phyloP scores from a whole-genome alignment of 92 coral and sea anemone genomes.

The Phymanthus crucifer region DNA sequence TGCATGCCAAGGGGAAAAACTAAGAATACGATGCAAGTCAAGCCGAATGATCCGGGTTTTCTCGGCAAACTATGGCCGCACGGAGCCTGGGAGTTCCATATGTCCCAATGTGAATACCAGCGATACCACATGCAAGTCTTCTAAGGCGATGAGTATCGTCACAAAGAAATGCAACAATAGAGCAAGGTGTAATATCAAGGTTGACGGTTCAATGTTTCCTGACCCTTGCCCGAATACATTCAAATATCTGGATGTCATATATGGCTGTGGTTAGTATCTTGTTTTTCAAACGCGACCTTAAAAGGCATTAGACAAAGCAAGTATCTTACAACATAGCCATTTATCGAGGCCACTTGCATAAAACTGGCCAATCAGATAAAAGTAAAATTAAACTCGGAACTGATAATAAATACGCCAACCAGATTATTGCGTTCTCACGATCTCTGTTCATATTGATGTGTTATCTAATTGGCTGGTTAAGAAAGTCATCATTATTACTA shows the following conservation, averaged over 20 bases:
- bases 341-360: too few species aligned
- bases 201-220: conserved; percentile 47
- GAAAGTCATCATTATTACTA: too few species aligned
- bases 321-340: too few species aligned
- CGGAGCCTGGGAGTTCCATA: conserved; percentile 62
- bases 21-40: conserved; percentile 53
- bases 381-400: too few species aligned
- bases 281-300: too few species aligned
- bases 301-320: too few species aligned
- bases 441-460: too few species aligned
- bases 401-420: too few species aligned
- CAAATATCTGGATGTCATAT: conserved; percentile 67
- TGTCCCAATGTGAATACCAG: conserved; percentile 60
- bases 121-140: conserved; percentile 42
- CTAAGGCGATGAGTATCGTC: conserved; percentile 33
- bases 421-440: too few species aligned
- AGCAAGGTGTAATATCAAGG: conserved; percentile 57
- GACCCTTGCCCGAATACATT: conserved; percentile 73
- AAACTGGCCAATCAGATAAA: too few species aligned
- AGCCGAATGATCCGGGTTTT: conserved; percentile 40
- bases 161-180: conserved; percentile 45
- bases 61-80: conserved; percentile 70
- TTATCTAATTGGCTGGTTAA: too few species aligned
- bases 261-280: conserved; percentile 66
- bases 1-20: conserved; percentile 66